Evolutionary conservation across 1,140 invertebrate species (phyloP).

Genomic region (Trichonephila inaurata): DNA sequence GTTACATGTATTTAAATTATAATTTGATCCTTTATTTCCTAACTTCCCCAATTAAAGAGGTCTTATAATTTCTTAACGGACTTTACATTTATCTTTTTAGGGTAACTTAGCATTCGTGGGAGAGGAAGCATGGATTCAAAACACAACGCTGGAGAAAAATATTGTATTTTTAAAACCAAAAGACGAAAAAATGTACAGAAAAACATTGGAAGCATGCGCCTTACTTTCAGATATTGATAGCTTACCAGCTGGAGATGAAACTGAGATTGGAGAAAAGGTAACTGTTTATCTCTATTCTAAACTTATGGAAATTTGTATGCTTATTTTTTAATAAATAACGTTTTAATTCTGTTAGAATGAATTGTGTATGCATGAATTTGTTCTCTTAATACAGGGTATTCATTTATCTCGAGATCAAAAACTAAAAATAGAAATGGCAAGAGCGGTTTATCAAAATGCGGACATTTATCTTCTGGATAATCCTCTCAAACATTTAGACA

Average conservation of each 20-base stretch:
- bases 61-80: too few species aligned
- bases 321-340: neutral
- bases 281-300: neutral
- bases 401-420: slow-evolving; percentile 83
- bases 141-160: slow-evolving; percentile 81
- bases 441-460: slow-evolving; percentile 83
- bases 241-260: slow-evolving; percentile 80
- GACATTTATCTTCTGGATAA: slow-evolving; percentile 84
- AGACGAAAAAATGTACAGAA: slow-evolving; percentile 78
- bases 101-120: slow-evolving; percentile 81
- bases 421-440: slow-evolving; percentile 84
- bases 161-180: slow-evolving; percentile 78
- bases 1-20: too few species aligned
- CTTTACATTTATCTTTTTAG: neutral
- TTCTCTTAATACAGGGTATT: slow-evolving; percentile 48
- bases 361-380: neutral
- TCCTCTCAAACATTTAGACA: slow-evolving; percentile 80
- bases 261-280: slow-evolving; percentile 78
- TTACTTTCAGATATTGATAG: slow-evolving; percentile 78
- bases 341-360: neutral
- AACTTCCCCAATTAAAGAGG: too few species aligned
- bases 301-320: neutral
- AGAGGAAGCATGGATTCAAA: slow-evolving; percentile 82
- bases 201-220: slow-evolving; percentile 79
- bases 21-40: too few species aligned